Evolutionary conservation across 2,888 invertebrate genomes (phyloP).

Genomic region (Homarus gammarus): DNA sequence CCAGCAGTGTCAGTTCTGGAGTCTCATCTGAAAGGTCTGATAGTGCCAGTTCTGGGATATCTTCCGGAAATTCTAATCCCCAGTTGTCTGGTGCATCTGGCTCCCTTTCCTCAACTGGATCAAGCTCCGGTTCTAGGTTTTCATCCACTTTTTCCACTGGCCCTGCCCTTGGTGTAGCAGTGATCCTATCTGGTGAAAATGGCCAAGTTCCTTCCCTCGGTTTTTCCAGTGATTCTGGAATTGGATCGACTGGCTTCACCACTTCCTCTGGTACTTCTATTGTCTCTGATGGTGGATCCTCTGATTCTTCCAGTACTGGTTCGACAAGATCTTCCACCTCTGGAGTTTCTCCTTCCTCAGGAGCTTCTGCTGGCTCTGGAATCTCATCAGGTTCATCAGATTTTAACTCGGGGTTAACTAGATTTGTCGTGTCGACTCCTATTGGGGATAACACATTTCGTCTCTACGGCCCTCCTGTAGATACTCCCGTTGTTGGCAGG

Average conservation of each 20-base stretch:
- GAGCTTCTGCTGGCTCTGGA: background rate
- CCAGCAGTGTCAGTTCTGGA: background rate
- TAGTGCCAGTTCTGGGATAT: background rate
- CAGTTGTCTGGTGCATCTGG: background rate
- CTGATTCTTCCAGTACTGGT: background rate
- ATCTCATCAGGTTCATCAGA: background rate
- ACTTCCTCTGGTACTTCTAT: background rate
- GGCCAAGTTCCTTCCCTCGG: too few species aligned
- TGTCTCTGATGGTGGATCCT: background rate
- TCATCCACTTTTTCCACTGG: background rate
- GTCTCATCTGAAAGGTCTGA: background rate
- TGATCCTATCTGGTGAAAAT: background rate
- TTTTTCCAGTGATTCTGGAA: too few species aligned
- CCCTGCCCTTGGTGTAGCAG: background rate
- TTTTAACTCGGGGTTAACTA: background rate
- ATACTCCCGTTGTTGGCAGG: too few species aligned
- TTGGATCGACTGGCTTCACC: background rate
- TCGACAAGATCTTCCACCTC: background rate
- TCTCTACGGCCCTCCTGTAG: too few species aligned
- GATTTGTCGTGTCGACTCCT: background rate
- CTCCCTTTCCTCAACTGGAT: background rate
- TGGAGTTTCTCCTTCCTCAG: background rate
- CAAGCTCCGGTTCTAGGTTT: background rate
- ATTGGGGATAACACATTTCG: too few species aligned
- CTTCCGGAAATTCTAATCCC: too few species aligned